Evolutionary conservation across 1,140 invertebrate species (phyloP), one percentile per base, ranked within the genome.

Genomic region (Acromyrmex heyeri): DNA sequence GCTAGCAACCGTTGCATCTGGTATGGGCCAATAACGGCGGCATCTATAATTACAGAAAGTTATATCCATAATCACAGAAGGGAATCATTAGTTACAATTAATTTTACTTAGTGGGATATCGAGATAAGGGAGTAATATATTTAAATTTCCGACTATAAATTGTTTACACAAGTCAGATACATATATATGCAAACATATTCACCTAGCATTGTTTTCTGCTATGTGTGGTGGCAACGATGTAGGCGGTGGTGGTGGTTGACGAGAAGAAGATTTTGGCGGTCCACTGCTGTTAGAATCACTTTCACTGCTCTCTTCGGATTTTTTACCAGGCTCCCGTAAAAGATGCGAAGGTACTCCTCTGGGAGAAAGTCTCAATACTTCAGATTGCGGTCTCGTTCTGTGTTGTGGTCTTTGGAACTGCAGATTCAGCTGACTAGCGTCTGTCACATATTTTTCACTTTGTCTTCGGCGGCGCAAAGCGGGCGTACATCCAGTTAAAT

Each of bases 401-500:
- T 96, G 94, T 87, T 96, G 95, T 21, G 97, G 96, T 81, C 97
- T 95, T 92, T 96, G 96, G 95, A 98, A 98, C 55, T 97, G 95
- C 69, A 98, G 94, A 91, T 97, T 97, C 79, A 97, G 94, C 92
- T 98, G 97, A 34, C 96, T 96, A 59, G 96, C 96, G 94, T 98
- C 97, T 5, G 96, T 96, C 0, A 97, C 97, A 93, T 98, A 98
- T 92, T 98, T 98, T 83, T 97, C 97, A 65, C 95, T 95, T 70
- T 96, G 96, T 72, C 96, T 95, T 18, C 97, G 95, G n/a, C 97
- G 95, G 10, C 97, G 95, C n/a, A 97, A 94, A 18, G 96, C 97
- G 10, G 97, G 97, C 0, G 97, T 97, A 67, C 95, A 96, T 61
- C 95, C 94, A 3, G 93, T 94, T 75, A 95, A 87, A 86, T 95